A percentile compares a stretch with the other conserved stretches of the same genome.
Evolutionary conservation across 2,797 vertebrate genomes (phyloP).

Genomic region (Hybognathus amarus): DNA sequence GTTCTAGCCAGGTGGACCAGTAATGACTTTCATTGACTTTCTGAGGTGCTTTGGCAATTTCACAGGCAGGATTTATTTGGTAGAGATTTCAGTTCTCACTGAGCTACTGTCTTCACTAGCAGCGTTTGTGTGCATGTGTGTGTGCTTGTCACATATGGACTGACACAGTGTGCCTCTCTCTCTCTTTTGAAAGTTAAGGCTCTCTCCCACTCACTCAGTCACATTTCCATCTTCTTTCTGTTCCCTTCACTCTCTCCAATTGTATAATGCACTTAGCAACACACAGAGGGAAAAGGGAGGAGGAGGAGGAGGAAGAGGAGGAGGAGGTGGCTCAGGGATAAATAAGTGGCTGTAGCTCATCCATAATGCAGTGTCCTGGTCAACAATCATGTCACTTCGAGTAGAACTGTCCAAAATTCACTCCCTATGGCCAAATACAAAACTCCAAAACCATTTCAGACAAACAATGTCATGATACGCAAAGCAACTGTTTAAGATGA

Average conservation of each 20-base stretch:
- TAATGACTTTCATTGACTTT: conserved; percentile 60
- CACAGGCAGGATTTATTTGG: conserved; percentile 48
- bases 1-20: conserved; percentile 31
- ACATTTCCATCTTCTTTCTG: background rate
- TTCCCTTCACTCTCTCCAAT: conserved; percentile 6
- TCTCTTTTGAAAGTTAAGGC: conserved; percentile 17
- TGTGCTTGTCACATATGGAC: conserved; percentile 36
- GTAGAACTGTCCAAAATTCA: conserved; percentile 29
- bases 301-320: conserved; percentile 27
- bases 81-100: conserved; percentile 49
- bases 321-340: conserved; percentile 26
- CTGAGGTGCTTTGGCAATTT: conserved; percentile 54
- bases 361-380: conserved; percentile 66
- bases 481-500: conserved; percentile 9
- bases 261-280: conserved; percentile 33
- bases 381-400: conserved; percentile 50
- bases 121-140: conserved; percentile 5
- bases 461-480: conserved; percentile 9
- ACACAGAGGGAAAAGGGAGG: background rate
- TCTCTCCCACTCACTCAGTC: conserved; percentile 21
- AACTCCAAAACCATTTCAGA: background rate
- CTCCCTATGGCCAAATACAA: conserved; percentile 2
- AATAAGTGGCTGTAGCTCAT: conserved; percentile 65
- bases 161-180: conserved; percentile 39
- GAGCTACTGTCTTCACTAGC: conserved; percentile 47